Percentiles rank a stretch among this genome's conserved stretches.
Evolutionary conservation across 2,797 vertebrate genomes (phyloP).

Genomic region (Aphelocoma californica): DNA sequence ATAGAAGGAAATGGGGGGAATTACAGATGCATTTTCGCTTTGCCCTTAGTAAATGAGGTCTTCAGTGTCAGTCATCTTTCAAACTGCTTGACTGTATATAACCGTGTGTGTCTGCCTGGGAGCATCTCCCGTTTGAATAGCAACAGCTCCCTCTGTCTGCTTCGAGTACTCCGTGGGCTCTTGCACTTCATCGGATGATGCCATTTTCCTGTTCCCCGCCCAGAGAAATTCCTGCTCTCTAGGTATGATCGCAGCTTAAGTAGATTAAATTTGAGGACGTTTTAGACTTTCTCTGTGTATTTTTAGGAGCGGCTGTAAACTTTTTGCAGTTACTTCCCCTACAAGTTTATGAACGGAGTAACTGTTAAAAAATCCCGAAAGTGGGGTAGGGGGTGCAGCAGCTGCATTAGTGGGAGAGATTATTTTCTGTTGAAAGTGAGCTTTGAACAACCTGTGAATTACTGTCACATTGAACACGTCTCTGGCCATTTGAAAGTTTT

Average conservation of each 20-base stretch:
- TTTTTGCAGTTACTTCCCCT: background rate
- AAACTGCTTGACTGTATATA: background rate
- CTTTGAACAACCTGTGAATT: background rate
- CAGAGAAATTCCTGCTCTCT: background rate
- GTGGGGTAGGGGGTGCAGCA: fast-evolving
- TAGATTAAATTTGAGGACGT: background rate
- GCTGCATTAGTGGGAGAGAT: background rate
- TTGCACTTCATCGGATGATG: background rate
- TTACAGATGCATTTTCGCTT: slow-evolving; percentile 20
- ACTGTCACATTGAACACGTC: background rate
- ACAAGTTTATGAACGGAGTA: background rate
- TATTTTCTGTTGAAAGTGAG: slow-evolving; percentile 7
- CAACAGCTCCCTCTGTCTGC: slow-evolving; percentile 50
- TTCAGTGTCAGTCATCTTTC: slow-evolving; percentile 16
- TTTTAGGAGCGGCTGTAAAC: background rate
- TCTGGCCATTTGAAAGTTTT: background rate
- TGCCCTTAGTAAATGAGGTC: slow-evolving; percentile 45
- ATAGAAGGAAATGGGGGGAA: background rate
- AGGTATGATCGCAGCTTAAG: background rate
- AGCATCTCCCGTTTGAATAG: background rate
- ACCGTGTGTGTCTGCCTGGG: background rate
- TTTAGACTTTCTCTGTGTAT: background rate
- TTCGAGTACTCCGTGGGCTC: background rate
- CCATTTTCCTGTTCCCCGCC: background rate
- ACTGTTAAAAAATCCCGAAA: background rate